A percentile compares a stretch with the other conserved stretches of the same genome.
Conservation (phyloP, 2,888 invertebrate species). For the Drosophila tanythrix region DNA sequence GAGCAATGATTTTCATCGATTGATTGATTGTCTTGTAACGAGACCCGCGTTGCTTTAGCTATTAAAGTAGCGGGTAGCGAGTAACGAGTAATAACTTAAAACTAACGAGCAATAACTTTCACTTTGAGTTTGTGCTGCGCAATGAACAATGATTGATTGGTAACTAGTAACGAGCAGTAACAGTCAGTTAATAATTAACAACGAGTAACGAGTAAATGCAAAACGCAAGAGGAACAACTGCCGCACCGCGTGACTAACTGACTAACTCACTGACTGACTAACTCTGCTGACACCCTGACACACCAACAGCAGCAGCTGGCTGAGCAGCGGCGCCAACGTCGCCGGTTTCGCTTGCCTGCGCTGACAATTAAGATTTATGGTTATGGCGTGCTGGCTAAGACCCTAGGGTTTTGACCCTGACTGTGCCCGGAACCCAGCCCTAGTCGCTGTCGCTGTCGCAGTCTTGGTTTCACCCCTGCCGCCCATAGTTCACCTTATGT, state of each 20-base stretch:
- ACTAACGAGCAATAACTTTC: background rate
- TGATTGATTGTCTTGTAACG: background rate
- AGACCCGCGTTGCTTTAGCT: background rate
- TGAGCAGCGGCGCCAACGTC: conserved; percentile 30
- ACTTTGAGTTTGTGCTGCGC: background rate
- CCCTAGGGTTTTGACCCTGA: conserved; percentile 58
- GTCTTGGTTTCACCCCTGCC: conserved; percentile 11
- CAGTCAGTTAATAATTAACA: background rate
- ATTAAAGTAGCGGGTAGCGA: background rate
- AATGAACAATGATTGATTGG: background rate
- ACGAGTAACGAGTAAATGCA: background rate
- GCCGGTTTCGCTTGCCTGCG: conserved; percentile 73
- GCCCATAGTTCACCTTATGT: conserved; percentile 30
- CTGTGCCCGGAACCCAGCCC: conserved; percentile 18
- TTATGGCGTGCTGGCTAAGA: conserved; percentile 68
- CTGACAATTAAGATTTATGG: conserved; percentile 75
- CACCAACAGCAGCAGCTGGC: conserved; percentile 16
- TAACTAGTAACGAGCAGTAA: background rate
- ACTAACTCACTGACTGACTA: conserved; percentile 29
- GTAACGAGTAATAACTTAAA: background rate
- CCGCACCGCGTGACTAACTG: conserved; percentile 20
- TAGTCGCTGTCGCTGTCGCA: conserved; percentile 1
- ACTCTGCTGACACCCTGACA: conserved; percentile 22
- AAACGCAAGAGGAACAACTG: conserved; percentile 3
- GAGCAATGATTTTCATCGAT: background rate